A percentile compares a stretch with the other conserved stretches of the same genome.
Evolutionary conservation across 1,140 invertebrate genomes (phyloP).

Genomic region (Drosophila guanche): DNA sequence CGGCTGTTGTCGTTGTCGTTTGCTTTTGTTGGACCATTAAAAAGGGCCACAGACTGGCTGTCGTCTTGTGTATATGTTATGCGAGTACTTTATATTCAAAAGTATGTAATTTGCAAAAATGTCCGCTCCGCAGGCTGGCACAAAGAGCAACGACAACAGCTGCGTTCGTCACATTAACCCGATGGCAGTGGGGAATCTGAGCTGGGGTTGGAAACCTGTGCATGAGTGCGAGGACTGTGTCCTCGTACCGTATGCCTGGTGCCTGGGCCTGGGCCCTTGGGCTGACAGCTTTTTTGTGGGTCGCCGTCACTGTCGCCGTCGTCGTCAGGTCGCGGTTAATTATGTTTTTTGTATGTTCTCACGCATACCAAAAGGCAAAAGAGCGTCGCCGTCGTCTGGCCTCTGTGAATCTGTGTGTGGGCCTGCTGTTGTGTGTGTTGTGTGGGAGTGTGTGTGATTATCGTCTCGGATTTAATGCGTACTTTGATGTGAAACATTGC

Average conservation of each 20-base stretch:
- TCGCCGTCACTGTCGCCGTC: constrained; percentile 32
- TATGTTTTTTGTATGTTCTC: constrained; percentile 74
- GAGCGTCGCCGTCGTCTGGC: constrained; percentile 22
- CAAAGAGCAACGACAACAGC: constrained; percentile 49
- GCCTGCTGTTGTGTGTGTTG: constrained; percentile 11
- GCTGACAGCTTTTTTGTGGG: constrained; percentile 34
- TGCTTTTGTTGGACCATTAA: constrained; percentile 45
- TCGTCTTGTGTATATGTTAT: constrained; percentile 62
- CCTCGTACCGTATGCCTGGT: background rate
- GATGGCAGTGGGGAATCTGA: constrained; percentile 27
- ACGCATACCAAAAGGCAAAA: constrained; percentile 51
- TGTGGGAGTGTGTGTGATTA: constrained; percentile 52
- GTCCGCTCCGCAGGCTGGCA: constrained; percentile 29
- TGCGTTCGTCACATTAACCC: constrained; percentile 76
- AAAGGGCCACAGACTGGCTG: constrained; percentile 56
- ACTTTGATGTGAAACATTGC: constrained; percentile 81
- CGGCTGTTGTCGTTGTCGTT: too few species aligned
- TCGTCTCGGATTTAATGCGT: constrained; percentile 76
- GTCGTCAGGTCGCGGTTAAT: constrained; percentile 73
- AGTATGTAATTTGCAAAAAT: constrained; percentile 79
- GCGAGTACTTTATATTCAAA: constrained; percentile 79
- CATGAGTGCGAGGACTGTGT: too few species aligned
- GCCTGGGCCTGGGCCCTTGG: constrained; percentile 18
- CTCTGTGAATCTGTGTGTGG: constrained; percentile 2
- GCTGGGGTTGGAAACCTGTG: too few species aligned